These are phyloP conservation scores for Neopelma chrysocephalum DNA, from an alignment of 2,797 vertebrate genomes.

Conservation along the genomic window DNA sequence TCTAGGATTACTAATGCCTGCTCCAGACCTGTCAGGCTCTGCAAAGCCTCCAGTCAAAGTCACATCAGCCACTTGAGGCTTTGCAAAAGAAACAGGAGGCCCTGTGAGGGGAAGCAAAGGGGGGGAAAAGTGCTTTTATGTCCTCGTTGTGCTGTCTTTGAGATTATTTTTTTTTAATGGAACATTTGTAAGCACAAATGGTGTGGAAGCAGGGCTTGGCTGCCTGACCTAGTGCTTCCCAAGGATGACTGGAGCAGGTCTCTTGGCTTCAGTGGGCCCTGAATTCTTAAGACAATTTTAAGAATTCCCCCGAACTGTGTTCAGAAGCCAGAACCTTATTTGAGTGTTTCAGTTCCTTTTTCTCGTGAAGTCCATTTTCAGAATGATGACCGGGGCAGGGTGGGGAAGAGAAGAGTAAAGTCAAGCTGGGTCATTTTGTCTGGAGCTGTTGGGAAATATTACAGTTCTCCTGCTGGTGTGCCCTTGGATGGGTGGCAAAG, in stretches of 20 bases:
- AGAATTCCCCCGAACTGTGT: background rate
- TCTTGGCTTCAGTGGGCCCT: background rate
- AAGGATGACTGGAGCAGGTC: background rate
- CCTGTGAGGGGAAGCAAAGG: background rate
- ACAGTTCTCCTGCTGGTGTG: fast-evolving
- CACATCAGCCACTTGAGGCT: background rate
- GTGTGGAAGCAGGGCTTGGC: background rate
- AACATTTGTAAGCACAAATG: background rate
- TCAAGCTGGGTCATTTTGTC: background rate
- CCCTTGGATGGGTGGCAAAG: background rate
- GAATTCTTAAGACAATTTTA: background rate
- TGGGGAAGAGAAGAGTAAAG: background rate
- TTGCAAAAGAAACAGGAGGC: slow-evolving; percentile 24
- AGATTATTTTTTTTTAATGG: background rate
- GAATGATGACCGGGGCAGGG: background rate
- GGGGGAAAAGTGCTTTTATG: background rate
- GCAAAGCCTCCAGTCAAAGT: background rate
- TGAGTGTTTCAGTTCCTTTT: background rate
- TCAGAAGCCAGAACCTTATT: background rate
- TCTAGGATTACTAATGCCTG: slow-evolving; percentile 58
- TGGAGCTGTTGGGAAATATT: background rate
- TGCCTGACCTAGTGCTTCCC: background rate
- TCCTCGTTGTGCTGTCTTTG: fast-evolving
- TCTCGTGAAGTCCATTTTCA: background rate
- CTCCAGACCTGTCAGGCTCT: background rate